Percentiles rank a stretch among this genome's conserved stretches.
Conservation (phyloP, 2,888 invertebrate species). For the Norana najaformis region DNA sequence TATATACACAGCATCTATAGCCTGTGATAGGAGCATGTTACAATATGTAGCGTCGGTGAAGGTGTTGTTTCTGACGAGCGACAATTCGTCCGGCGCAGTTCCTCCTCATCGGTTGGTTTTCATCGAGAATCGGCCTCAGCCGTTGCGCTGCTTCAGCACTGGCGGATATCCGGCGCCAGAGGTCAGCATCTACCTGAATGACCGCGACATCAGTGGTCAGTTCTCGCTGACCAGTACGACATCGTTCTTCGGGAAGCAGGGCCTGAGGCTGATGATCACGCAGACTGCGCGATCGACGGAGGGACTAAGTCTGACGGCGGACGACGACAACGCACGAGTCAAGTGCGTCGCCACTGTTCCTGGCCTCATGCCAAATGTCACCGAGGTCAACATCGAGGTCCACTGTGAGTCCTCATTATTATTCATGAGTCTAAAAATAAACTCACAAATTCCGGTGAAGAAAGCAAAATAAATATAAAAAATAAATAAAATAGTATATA, state of each 20-base stretch:
- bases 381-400: conserved; percentile 31
- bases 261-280: background rate
- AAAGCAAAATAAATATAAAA: too few species aligned
- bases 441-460: too few species aligned
- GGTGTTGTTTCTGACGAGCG: conserved; percentile 7
- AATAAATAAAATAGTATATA: background rate
- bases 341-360: conserved; percentile 37
- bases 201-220: conserved; percentile 17
- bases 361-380: conserved; percentile 30
- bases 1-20: too few species aligned
- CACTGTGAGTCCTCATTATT: conserved; percentile 26
- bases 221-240: conserved; percentile 17
- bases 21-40: too few species aligned
- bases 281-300: conserved; percentile 20
- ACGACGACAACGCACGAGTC: conserved; percentile 27
- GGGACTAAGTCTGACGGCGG: conserved; percentile 17
- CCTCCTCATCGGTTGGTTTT: background rate
- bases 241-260: conserved; percentile 18
- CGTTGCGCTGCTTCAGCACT: conserved; percentile 9
- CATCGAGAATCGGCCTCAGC: background rate
- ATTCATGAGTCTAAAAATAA: too few species aligned
- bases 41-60: background rate
- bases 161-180: background rate
- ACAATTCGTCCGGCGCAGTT: background rate
- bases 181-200: background rate